These are phyloP conservation scores for Nebria ingens DNA, from an alignment of 1,140 invertebrate species.

Conservation along the genomic window DNA sequence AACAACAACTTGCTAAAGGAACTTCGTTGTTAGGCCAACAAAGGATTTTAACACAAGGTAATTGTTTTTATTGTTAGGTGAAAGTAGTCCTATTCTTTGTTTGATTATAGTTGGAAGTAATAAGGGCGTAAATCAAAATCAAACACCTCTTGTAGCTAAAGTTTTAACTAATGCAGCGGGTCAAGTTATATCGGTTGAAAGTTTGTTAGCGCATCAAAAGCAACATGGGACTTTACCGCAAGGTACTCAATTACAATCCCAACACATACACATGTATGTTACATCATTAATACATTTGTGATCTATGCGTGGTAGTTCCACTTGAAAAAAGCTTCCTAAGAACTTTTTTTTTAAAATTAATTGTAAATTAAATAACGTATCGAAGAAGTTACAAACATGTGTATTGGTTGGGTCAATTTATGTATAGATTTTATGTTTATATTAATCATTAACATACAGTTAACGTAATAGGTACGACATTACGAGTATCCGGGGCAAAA, in stretches of 20 bases:
- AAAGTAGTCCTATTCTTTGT: slow-evolving; percentile 4
- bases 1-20: slow-evolving; percentile 21
- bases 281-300: too few species aligned
- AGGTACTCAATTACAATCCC: slow-evolving; percentile 27
- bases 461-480: slow-evolving; percentile 32
- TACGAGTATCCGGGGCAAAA: slow-evolving; percentile 35
- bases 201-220: slow-evolving; percentile 49
- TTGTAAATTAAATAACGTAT: too few species aligned
- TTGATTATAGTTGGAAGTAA: slow-evolving; percentile 18
- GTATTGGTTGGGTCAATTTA: too few species aligned
- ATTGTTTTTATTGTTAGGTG: neutral
- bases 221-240: slow-evolving; percentile 33
- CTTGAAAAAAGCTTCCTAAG: too few species aligned
- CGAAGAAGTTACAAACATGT: too few species aligned
- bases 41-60: slow-evolving; percentile 15
- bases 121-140: slow-evolving; percentile 20
- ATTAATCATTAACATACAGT: too few species aligned
- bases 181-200: slow-evolving; percentile 57
- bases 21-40: slow-evolving; percentile 20
- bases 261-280: too few species aligned
- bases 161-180: slow-evolving; percentile 47
- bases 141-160: slow-evolving; percentile 40
- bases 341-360: neutral
- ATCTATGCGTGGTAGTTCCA: too few species aligned
- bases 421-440: too few species aligned